phyloP scores from a whole-genome alignment of 2,797 vertebrate species.

The Fratercula arctica region DNA sequence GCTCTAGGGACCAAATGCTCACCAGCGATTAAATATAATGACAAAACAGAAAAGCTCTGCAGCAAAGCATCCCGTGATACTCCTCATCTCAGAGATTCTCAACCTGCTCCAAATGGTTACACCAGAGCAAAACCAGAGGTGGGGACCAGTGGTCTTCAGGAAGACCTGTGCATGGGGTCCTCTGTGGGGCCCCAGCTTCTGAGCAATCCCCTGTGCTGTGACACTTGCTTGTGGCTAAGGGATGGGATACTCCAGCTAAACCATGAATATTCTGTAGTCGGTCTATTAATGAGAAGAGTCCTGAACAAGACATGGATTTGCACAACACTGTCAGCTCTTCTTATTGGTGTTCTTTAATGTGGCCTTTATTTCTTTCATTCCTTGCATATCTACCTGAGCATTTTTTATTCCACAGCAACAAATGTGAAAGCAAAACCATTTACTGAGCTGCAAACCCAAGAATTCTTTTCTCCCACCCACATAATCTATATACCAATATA shows the following conservation, averaged over 20 bases:
- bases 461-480: not conserved
- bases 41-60: not conserved
- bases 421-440: not conserved
- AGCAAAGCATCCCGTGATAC: not conserved
- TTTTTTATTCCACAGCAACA: not conserved
- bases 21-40: not conserved
- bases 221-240: not conserved
- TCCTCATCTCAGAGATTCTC: not conserved
- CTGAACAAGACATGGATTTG: not conserved
- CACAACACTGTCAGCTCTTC: not conserved
- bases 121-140: not conserved
- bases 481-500: not conserved
- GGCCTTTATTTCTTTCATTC: not conserved
- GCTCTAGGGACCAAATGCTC: not conserved
- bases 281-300: not conserved
- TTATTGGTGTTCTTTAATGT: not conserved
- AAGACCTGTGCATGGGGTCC: not conserved
- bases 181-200: not conserved
- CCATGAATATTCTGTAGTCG: not conserved
- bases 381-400: not conserved
- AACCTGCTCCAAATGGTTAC: not conserved
- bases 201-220: not conserved
- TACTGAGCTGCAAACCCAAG: not conserved
- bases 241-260: not conserved
- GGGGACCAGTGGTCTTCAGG: fast-evolving